Evolutionary conservation across 2,113 vertebrate genomes (phyloP), one percentile per base, ranked within the genome.

Genomic region (Stercorarius parasiticus): DNA sequence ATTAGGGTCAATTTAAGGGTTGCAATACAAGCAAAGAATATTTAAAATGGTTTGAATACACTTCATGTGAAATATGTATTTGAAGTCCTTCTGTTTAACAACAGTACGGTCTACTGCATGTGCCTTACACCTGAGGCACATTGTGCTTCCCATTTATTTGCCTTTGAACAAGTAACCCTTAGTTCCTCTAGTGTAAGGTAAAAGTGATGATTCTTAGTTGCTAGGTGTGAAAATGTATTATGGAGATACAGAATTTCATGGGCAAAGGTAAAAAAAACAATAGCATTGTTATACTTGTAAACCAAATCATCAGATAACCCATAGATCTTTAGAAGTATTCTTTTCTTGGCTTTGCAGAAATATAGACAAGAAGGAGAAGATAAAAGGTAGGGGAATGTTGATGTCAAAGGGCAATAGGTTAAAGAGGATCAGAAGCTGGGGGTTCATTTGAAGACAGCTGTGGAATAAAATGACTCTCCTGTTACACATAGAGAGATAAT

Each of bases 221-320:
- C 6, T 34, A 69, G 6, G 4, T 80, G 4, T 72, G 67, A 66
- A 77, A 80, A 70, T 20, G 5, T 66, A 15, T 6, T 19, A 9
- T 22, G 12, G 10, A 30, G 4, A 21, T 53, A 9, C 6, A 83
- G 42, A 11, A 53, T 52, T 59, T 65, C 64, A 11, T 56, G 11
- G 16, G 42, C 5, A 77, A 82, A 88, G 8, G 3, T 40, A 47
- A 70, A 92, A 94, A 61, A 10, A 12, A 9, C 12, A 3, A 4
- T 21, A 59, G n/a, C 4, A 29, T 15, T 47, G 0, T 59, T 83
- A 34, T 52, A 42, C n/a, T 58, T 76, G 5, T 55, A 93, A 85
- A 85, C 0, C 0, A 0, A 43, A 9, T 30, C 4, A 47, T 69
- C 12, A 66, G 16, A 73, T 45, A 74, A 58, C 11, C 2, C 14